Evolutionary conservation across 1,140 invertebrate species (phyloP).

Genomic region (Hirudo medicinalis): DNA sequence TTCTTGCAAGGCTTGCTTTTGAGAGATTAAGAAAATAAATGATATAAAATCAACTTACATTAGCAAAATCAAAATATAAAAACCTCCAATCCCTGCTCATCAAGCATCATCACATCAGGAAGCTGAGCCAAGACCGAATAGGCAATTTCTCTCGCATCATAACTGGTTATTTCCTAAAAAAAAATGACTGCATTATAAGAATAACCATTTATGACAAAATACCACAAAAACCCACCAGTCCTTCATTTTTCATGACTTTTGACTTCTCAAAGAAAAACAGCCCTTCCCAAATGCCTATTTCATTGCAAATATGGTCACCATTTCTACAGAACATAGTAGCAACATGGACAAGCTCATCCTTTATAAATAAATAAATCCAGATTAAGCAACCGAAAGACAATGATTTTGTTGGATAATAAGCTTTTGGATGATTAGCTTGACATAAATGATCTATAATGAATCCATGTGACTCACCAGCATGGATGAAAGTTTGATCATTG

Average conservation of each 20-base stretch:
- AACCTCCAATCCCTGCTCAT: conserved; percentile 31
- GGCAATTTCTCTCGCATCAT: conserved; percentile 35
- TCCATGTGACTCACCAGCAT: too few species aligned
- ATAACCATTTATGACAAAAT: neutral
- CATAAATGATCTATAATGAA: too few species aligned
- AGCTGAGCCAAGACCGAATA: conserved; percentile 32
- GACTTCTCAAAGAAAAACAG: conserved; percentile 44
- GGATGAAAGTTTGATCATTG: too few species aligned
- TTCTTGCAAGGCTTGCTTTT: conserved; percentile 31
- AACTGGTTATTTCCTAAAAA: conserved; percentile 32
- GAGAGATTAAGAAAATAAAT: neutral
- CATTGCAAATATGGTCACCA: conserved; percentile 42
- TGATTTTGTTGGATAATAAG: too few species aligned
- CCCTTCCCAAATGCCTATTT: conserved; percentile 40
- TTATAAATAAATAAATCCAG: too few species aligned
- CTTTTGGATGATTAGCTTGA: too few species aligned
- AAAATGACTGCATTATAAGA: neutral
- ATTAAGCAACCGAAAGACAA: too few species aligned
- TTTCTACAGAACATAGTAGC: conserved; percentile 43
- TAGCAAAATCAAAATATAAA: conserved; percentile 21
- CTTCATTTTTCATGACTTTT: conserved; percentile 32
- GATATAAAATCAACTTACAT: neutral
- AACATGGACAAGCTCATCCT: conserved; percentile 49
- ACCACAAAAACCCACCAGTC: conserved; percentile 26
- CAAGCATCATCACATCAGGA: conserved; percentile 35